Evolutionary conservation across 2,797 vertebrate species (phyloP).

Genomic region (Naso thynnoides): DNA sequence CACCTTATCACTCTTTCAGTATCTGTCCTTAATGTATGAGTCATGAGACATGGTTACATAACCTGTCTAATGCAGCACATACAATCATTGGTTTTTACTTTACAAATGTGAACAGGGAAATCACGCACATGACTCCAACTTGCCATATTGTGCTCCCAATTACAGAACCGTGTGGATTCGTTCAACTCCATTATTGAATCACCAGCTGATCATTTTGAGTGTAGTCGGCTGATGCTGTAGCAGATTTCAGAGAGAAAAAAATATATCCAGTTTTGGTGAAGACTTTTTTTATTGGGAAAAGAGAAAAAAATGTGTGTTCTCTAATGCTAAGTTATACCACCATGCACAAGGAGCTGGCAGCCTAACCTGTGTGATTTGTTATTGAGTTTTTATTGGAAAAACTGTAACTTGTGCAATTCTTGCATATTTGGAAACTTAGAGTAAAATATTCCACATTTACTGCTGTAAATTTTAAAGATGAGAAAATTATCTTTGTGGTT

Average conservation of each 20-base stretch:
- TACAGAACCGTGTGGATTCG: slow-evolving; percentile 68
- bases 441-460: background rate
- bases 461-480: too few species aligned
- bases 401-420: background rate
- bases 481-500: background rate
- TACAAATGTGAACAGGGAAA: slow-evolving; percentile 57
- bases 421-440: too few species aligned
- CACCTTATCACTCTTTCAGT: slow-evolving; percentile 5
- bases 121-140: slow-evolving; percentile 77
- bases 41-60: slow-evolving; percentile 51
- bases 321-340: background rate
- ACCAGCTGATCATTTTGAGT: slow-evolving; percentile 53
- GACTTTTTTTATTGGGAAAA: background rate
- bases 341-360: background rate
- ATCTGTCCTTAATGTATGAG: slow-evolving; percentile 24
- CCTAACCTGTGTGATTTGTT: background rate
- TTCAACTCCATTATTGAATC: slow-evolving; percentile 76
- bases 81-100: slow-evolving; percentile 52
- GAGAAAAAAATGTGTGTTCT: background rate
- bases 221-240: slow-evolving; percentile 62
- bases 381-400: background rate
- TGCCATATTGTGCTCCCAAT: slow-evolving; percentile 67
- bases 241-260: background rate
- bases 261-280: slow-evolving; percentile 2
- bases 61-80: slow-evolving; percentile 53